Base-by-base conservation (phyloP, 2,888 invertebrate species). In the Urechis unicinctus region DNA sequence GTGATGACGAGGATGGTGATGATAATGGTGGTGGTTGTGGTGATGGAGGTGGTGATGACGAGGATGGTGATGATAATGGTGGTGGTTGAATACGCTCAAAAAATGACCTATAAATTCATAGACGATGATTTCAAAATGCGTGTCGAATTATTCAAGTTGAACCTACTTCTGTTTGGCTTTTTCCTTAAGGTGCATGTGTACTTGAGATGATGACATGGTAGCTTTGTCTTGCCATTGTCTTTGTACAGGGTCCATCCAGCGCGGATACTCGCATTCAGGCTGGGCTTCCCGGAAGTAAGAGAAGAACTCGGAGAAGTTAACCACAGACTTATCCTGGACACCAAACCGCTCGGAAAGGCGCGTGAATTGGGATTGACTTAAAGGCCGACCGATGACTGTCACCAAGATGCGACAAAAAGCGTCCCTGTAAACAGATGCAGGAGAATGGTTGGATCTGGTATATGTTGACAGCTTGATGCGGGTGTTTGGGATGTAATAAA, bases 241-340 rank as follows among this genome's bases (percentile, higher is more conserved):
- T 1, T 57, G 45, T 5, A 58, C 36, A 3, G 3, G 75, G 72
- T 57, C 75, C 74, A 73, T 75, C 75, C 75, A 75, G 71, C 42
- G 61, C 0, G 74, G 75, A 54, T 71, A 71, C 28, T 72, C 69
- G 36, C 36, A 13, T n/a, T 65, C 36, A 31, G 56, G 48, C 22
- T 50, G 50, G 1, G 45, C 42, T 5, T 67, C 61, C 26, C 74
- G 64, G 67, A 74, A 73, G 36, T 63, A 58, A n/a, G 71, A 57
- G 61, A 69, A 73, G 67, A 76, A 74, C 47, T 76, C 74, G 3
- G 70, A 63, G 61, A 72, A 72, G 59, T 68, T 68, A 53, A 74
- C 68, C 25, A 74, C 48, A 1, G 6, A 60, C 31, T 65, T 47
- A 24, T 55, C 53, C 21, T 45, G 17, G 17, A 58, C 36, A 3